phyloP scores from a whole-genome alignment of 2,797 vertebrate species.

The Australoheros facetus region DNA sequence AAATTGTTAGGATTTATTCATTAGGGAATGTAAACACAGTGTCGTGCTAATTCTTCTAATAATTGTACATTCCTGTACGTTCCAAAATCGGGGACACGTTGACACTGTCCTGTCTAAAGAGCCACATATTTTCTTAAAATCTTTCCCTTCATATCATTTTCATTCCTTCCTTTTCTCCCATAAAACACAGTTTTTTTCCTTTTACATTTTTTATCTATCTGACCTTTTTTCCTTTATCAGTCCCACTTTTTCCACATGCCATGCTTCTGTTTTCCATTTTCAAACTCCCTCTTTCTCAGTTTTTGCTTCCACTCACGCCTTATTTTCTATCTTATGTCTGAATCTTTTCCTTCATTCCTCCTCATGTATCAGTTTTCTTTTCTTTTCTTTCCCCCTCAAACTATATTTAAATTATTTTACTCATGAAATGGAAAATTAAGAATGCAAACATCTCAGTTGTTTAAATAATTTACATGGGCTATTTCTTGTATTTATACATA shows the following conservation, averaged over 20 bases:
- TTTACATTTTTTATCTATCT: background rate
- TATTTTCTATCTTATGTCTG: background rate
- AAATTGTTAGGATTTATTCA: background rate
- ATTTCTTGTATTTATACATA: background rate
- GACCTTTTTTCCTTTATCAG: background rate
- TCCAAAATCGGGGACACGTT: background rate
- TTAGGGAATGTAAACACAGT: background rate
- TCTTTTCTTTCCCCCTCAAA: background rate
- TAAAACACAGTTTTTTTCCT: background rate
- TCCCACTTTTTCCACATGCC: background rate
- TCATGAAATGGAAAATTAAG: background rate
- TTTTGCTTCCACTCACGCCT: background rate
- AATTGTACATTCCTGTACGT: background rate
- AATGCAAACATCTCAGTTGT: background rate
- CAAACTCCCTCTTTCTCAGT: background rate
- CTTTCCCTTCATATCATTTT: background rate
- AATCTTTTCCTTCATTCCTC: background rate
- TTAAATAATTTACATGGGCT: background rate
- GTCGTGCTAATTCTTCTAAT: background rate
- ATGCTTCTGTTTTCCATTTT: background rate
- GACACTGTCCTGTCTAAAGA: background rate
- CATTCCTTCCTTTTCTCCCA: background rate
- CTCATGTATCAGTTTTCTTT: background rate
- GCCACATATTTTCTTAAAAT: background rate
- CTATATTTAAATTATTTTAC: background rate